These are phyloP conservation scores for Campoplex nolae DNA, from an alignment of 2,888 invertebrate genomes.

Conservation along the genomic window DNA sequence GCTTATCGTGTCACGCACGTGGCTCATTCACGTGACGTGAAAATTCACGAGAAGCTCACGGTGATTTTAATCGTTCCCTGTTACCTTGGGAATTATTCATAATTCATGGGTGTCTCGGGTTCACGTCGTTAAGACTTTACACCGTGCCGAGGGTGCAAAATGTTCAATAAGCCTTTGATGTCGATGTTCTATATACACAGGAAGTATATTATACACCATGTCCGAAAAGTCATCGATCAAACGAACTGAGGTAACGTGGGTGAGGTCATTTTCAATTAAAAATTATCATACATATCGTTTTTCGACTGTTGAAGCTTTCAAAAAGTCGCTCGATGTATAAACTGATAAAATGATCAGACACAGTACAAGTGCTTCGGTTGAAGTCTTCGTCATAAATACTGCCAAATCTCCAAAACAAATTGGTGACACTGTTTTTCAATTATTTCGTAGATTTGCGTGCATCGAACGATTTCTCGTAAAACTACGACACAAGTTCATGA, in stretches of 20 bases:
- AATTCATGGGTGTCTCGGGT: conserved; percentile 66
- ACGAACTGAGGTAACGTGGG: background rate
- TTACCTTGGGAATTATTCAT: conserved; percentile 72
- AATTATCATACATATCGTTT: background rate
- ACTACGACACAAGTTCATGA: background rate
- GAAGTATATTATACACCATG: background rate
- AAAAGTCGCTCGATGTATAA: background rate
- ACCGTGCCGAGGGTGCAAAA: conserved; percentile 65
- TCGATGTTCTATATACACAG: conserved; percentile 30
- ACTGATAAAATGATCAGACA: background rate
- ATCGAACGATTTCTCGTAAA: background rate
- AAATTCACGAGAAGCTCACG: conserved; percentile 63
- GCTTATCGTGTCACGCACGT: conserved; percentile 75
- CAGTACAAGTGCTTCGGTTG: too few species aligned
- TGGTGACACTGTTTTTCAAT: background rate
- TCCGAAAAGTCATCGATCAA: conserved; percentile 8
- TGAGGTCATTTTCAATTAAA: background rate
- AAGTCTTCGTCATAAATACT: background rate
- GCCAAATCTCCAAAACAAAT: background rate
- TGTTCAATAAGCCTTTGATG: conserved; percentile 48
- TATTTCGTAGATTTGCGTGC: background rate
- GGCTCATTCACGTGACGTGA: conserved; percentile 44
- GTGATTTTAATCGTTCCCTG: conserved; percentile 74
- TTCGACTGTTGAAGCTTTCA: background rate
- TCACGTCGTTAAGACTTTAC: conserved; percentile 68